Conservation (phyloP, 2,797 vertebrate species). For the Orientallactaga sibirica region DNA sequence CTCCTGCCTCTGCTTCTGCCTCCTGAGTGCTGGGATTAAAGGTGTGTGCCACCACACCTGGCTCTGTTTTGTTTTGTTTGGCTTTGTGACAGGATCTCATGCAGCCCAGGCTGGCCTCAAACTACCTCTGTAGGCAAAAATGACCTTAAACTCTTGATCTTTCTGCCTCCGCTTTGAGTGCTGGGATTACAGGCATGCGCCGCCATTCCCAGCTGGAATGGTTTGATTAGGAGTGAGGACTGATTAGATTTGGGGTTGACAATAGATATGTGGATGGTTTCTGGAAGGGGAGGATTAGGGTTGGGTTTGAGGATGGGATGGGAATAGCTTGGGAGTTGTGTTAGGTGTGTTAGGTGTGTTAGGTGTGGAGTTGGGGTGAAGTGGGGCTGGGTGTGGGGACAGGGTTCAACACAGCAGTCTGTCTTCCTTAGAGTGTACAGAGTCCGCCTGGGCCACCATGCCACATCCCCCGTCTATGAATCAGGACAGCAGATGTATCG, state of each 20-base stretch:
- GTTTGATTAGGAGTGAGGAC: background rate
- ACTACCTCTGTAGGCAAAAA: background rate
- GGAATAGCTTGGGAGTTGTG: too few species aligned
- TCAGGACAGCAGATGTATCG: conserved; percentile 57
- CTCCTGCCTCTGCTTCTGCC: too few species aligned
- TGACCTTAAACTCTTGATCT: background rate
- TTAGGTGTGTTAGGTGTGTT: background rate
- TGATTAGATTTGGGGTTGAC: background rate
- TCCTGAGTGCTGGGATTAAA: too few species aligned
- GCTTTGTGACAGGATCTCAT: background rate
- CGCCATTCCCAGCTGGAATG: background rate
- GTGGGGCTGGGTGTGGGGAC: accelerated
- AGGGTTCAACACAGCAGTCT: accelerated
- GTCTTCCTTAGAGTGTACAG: conserved; percentile 39
- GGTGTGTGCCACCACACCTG: background rate
- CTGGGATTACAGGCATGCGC: background rate
- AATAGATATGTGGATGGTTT: background rate
- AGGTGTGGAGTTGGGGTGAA: background rate
- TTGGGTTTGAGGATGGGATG: background rate
- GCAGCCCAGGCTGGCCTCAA: background rate
- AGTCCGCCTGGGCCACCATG: conserved; percentile 69
- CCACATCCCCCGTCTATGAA: conserved; percentile 14
- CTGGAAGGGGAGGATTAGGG: background rate
- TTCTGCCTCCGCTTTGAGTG: background rate
- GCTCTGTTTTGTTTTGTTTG: background rate